A percentile compares a stretch with the other conserved stretches of the same genome.
phyloP scores from a whole-genome alignment of 2,797 vertebrate genomes.

The Percopsis omiscomaycus region DNA sequence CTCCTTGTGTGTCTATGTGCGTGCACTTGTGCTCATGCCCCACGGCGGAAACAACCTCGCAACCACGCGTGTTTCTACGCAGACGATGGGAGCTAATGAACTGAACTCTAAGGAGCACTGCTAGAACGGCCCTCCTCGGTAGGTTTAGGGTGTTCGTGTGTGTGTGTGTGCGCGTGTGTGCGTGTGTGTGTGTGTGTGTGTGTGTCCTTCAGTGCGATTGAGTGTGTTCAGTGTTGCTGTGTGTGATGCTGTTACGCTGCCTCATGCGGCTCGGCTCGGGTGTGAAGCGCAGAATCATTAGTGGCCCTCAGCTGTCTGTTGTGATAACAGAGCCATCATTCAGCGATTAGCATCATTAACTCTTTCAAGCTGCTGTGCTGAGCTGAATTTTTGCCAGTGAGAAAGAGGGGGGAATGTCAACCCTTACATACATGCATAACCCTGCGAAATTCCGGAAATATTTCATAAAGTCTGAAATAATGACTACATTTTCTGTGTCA shows the following conservation, averaged over 20 bases:
- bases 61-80: neutral
- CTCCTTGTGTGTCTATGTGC: neutral
- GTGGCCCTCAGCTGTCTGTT: constrained; percentile 26
- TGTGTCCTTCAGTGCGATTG: neutral
- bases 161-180: neutral
- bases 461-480: no score
- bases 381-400: neutral
- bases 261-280: neutral
- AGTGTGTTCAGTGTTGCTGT: neutral
- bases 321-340: constrained; percentile 50
- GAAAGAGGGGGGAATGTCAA: neutral
- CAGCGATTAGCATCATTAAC: constrained; percentile 50
- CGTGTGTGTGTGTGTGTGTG: neutral
- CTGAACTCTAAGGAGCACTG: neutral
- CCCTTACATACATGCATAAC: no score
- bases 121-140: neutral
- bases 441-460: no score
- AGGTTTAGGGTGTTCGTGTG: neutral
- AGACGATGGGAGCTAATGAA: constrained; percentile 13
- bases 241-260: neutral
- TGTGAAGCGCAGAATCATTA: constrained; percentile 44
- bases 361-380: constrained; percentile 25
- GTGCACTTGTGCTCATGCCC: neutral
- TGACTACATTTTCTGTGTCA: no score
- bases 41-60: no score